Evolutionary conservation across 2,113 vertebrate genomes (phyloP).

Genomic region (Conger conger): DNA sequence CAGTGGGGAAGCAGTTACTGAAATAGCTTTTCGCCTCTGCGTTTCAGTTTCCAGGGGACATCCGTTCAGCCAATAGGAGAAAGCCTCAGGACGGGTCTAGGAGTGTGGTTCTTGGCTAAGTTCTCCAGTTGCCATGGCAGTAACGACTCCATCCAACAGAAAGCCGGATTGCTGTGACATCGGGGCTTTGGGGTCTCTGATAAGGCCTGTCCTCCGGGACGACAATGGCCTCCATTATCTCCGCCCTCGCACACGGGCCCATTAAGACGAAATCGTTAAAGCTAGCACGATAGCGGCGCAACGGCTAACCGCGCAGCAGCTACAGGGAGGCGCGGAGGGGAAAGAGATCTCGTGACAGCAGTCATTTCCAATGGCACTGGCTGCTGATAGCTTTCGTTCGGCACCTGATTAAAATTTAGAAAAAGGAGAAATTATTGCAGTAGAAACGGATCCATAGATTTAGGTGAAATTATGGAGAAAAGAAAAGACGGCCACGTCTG

Average conservation of each 20-base stretch:
- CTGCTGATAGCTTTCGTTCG: constrained; percentile 15
- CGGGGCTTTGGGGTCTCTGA: not conserved
- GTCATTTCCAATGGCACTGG: constrained; percentile 12
- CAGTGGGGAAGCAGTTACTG: not conserved
- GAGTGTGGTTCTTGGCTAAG: not conserved
- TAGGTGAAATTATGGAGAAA: not conserved
- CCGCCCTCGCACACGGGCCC: not conserved
- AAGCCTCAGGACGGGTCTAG: not conserved
- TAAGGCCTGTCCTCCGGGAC: not conserved
- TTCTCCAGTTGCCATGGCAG: not conserved
- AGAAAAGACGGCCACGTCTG: not conserved
- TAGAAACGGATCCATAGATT: not conserved
- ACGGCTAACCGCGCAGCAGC: too few species aligned
- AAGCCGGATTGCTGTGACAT: not conserved
- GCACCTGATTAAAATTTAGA: not conserved
- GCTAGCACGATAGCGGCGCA: not conserved
- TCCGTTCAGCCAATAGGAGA: not conserved
- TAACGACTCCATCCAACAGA: not conserved
- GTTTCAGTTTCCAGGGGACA: not conserved
- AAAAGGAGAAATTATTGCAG: not conserved
- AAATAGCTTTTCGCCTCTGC: not conserved
- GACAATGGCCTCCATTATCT: not conserved
- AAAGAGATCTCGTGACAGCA: not conserved
- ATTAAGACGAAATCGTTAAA: not conserved
- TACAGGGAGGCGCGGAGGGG: too few species aligned